phyloP scores from a whole-genome alignment of 2,113 vertebrate species.

The Australoheros scitulus region DNA sequence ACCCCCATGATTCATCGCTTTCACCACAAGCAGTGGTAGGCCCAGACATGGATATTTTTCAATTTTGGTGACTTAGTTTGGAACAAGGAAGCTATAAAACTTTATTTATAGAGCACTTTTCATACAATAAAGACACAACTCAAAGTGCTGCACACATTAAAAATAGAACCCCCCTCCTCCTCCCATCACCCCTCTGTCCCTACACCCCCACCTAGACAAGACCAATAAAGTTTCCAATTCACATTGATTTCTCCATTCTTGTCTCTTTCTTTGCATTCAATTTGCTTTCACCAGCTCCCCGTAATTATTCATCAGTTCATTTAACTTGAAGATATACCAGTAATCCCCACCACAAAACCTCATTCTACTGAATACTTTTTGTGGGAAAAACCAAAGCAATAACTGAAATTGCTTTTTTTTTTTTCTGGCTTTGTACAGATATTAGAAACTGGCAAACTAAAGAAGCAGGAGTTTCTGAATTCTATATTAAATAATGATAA shows the following conservation, averaged over 20 bases:
- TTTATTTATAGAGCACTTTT: no score
- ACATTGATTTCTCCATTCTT: slow-evolving; percentile 9
- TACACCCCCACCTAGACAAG: not conserved
- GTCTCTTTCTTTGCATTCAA: slow-evolving; percentile 8
- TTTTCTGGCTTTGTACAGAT: not conserved
- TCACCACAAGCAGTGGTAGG: slow-evolving; percentile 13
- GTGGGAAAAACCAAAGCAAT: slow-evolving; percentile 14
- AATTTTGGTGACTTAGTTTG: slow-evolving; percentile 21
- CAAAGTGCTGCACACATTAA: no score
- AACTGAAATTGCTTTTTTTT: slow-evolving; percentile 15
- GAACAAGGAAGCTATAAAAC: slow-evolving; percentile 18
- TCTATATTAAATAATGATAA: slow-evolving; percentile 5
- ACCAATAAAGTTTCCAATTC: slow-evolving; percentile 11
- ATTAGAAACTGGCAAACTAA: not conserved
- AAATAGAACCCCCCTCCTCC: no score
- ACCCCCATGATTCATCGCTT: slow-evolving; percentile 14
- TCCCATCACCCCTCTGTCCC: no score
- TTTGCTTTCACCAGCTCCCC: slow-evolving; percentile 8
- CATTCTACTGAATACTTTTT: slow-evolving; percentile 11
- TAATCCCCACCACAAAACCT: slow-evolving; percentile 44
- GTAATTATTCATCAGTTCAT: slow-evolving; percentile 42
- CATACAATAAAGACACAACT: no score
- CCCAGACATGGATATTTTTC: slow-evolving; percentile 21
- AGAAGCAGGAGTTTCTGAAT: not conserved
- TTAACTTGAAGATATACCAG: slow-evolving; percentile 29